Percentiles rank a stretch among this genome's conserved stretches.
Conservation (phyloP, 64 coral and sea anemone species). For the Exaiptasia diaphana region DNA sequence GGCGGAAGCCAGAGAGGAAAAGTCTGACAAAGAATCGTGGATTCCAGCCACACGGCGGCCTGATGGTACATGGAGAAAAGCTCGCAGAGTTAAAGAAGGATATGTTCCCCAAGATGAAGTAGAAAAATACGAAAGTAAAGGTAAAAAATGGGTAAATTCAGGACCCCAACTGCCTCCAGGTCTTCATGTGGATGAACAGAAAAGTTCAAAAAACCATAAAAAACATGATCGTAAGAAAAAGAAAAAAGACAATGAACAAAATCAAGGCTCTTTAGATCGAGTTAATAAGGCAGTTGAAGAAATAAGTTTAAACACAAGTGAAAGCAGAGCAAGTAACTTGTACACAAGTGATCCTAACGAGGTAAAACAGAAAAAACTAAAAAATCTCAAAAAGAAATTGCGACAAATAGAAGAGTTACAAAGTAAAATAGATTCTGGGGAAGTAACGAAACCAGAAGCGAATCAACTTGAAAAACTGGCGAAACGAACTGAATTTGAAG, state of each 20-base stretch:
- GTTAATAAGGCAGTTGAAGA: conserved; percentile 49
- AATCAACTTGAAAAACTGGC: conserved; percentile 79
- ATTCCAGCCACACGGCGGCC: conserved; percentile 88
- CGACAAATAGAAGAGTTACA: conserved; percentile 88
- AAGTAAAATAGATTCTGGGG: conserved; percentile 83
- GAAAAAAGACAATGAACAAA: conserved; percentile 14
- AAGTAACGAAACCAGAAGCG: conserved; percentile 61
- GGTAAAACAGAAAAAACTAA: conserved; percentile 77
- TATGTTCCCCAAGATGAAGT: conserved; percentile 95
- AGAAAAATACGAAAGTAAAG: conserved; percentile 97
- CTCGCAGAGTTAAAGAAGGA: conserved; percentile 90
- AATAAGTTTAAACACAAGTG: conserved; percentile 33
- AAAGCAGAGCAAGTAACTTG: conserved; percentile 15
- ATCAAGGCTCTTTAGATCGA: conserved; percentile 10
- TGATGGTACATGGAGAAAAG: conserved; percentile 95
- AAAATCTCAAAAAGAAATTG: conserved; percentile 87
- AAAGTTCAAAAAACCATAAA: conserved; percentile 79
- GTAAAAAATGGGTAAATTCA: conserved; percentile 82
- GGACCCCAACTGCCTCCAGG: conserved; percentile 72
- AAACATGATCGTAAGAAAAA: conserved; percentile 74
- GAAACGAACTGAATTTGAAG: conserved; percentile 71
- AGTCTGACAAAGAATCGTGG: conserved; percentile 44
- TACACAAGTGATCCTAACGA: conserved; percentile 73
- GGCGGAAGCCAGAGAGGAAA: conserved; percentile 46
- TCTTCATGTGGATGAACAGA: conserved; percentile 26